A percentile compares a stretch with the other conserved stretches of the same genome.
Conservation (phyloP, 1,140 invertebrate genomes). For the Heliconius congener region DNA sequence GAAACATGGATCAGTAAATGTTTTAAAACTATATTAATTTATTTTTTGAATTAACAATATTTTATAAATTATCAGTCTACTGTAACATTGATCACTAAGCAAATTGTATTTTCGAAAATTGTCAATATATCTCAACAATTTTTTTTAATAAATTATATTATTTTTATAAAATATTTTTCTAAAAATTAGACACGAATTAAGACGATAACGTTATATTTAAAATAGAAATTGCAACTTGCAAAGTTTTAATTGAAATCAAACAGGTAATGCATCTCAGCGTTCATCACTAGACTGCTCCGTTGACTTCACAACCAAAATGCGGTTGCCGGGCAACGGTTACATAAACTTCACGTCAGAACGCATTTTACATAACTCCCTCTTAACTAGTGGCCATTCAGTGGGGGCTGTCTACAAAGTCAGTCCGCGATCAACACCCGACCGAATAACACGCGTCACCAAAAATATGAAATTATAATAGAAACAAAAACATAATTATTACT, state of each 20-base stretch:
- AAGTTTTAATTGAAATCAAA: background rate
- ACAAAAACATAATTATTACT: constrained; percentile 5
- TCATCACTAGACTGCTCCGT: background rate
- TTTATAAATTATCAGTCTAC: no score
- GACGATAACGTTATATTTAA: background rate
- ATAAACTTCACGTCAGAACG: constrained; percentile 51
- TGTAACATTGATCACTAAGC: no score
- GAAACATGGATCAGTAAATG: no score
- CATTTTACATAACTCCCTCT: constrained; percentile 62
- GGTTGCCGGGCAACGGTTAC: constrained; percentile 58
- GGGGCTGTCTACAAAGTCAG: constrained; percentile 47
- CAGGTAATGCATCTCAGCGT: background rate
- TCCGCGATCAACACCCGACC: constrained; percentile 46
- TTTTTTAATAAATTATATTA: background rate
- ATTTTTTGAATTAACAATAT: no score
- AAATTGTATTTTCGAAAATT: background rate
- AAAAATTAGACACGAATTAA: no score
- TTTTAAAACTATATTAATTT: no score
- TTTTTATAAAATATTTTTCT: background rate
- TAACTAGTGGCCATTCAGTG: constrained; percentile 42
- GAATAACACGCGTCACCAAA: constrained; percentile 34
- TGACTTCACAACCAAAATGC: constrained; percentile 47
- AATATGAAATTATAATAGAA: constrained; percentile 25
- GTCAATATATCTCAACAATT: background rate
- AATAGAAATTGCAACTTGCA: background rate